Base-by-base conservation (phyloP, 2,113 vertebrate species). In the Xiphorhynchus elegans region DNA sequence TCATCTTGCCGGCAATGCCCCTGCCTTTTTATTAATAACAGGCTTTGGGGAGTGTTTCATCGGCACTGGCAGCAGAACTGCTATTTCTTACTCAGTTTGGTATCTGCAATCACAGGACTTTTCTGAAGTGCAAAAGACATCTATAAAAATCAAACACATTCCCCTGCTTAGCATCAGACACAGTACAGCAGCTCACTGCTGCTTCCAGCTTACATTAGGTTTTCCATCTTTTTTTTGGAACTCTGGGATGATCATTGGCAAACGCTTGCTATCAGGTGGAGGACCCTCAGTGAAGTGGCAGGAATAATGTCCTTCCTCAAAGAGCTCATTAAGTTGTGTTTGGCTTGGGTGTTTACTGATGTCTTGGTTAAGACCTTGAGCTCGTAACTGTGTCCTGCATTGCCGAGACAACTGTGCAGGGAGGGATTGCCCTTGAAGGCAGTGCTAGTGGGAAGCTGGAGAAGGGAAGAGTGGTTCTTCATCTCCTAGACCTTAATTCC, bases 11-110 rank as follows among this genome's bases (percentile, higher is more conserved):
- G 6, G 33, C 46, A 75, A 49, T 82, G 80, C 89, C 84, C 66
- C 81, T 85, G 87, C 46, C 21, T 89, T 90, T 95, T 89, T 95
- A 89, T 90, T 96, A 96, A 86, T 89, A 93, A 76, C 88, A 84
- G 85, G 35, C 68, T 94, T 88, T 89, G 66, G 66, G 73, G 76
- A 84, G 64, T 53, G 85, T 87, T 95, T 81, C 2, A 5, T 81
- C 95, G 75, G 88, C 53, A 52, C 88, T 94, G 73, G 88, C 53
- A 81, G 76, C 80, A 94, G 86, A 84, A 21, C 60, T 92, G 73
- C 73, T 84, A 72, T 95, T 95, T 92, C 90, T 95, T 92, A 66
- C 76, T 92, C 88, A 25, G 56, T 89, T 92, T 79, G 73, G 80
- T 82, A 64, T 96, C 86, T 94, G 86, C 93, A 86, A 87, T 92